Evolutionary conservation across 2,113 vertebrate genomes (phyloP).

Genomic region (Apteryx mantelli): DNA sequence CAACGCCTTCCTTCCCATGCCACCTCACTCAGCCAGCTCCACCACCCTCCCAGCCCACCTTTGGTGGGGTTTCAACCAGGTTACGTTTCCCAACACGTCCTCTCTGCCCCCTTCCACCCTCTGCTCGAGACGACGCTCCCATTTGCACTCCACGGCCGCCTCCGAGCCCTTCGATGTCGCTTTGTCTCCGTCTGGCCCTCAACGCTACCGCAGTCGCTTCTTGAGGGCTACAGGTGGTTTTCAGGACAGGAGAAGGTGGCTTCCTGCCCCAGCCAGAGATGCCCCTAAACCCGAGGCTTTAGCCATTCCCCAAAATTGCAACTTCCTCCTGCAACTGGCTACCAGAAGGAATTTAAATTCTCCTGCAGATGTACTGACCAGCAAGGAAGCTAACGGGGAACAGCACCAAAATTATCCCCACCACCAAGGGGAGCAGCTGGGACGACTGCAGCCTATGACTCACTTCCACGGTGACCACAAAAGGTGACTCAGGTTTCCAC

Average conservation of each 20-base stretch:
- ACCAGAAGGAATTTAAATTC: not conserved
- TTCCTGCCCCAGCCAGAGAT: not conserved
- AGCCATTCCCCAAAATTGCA: not conserved
- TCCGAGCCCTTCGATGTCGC: not conserved
- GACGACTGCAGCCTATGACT: not conserved
- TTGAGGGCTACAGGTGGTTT: not conserved
- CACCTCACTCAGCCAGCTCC: not conserved
- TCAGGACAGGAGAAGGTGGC: not conserved
- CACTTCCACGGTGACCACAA: not conserved
- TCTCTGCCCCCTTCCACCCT: not conserved
- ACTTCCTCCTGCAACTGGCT: fast-evolving
- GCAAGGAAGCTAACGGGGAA: not conserved
- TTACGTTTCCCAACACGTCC: not conserved
- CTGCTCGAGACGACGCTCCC: not conserved
- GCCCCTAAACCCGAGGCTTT: not conserved
- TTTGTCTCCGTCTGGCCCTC: not conserved
- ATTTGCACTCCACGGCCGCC: not conserved
- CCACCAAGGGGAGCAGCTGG: not conserved
- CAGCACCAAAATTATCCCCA: not conserved
- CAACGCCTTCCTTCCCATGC: fast-evolving
- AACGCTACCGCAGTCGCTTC: fast-evolving
- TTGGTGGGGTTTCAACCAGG: not conserved
- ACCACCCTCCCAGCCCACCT: not conserved
- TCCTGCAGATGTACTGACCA: not conserved
- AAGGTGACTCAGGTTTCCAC: not conserved